These are phyloP conservation scores for Microctonus aethiopoides DNA, from an alignment of 2,888 invertebrate species.

Conservation along the genomic window DNA sequence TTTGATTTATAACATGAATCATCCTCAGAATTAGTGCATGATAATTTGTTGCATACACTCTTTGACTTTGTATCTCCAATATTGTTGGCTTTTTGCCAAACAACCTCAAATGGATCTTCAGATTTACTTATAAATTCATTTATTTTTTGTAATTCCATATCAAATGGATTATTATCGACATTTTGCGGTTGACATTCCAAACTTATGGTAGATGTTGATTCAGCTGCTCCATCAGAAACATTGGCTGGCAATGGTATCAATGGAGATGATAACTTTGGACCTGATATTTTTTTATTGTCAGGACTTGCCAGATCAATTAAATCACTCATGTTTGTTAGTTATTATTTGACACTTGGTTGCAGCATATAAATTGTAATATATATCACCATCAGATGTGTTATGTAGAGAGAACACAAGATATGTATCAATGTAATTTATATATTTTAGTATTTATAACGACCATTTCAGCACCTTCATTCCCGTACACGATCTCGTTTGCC, in stretches of 20 bases:
- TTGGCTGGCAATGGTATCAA: slow-evolving; percentile 51
- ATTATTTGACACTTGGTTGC: background rate
- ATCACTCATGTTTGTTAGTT: slow-evolving; percentile 51
- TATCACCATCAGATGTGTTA: background rate
- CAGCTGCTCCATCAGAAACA: slow-evolving; percentile 10
- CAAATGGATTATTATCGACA: slow-evolving; percentile 61
- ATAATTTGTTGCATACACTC: background rate
- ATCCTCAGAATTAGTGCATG: slow-evolving; percentile 41
- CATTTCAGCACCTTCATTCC: background rate
- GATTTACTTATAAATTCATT: slow-evolving; percentile 56
- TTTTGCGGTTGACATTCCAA: slow-evolving; percentile 47
- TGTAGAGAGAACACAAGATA: background rate
- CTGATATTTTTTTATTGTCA: slow-evolving; percentile 39
- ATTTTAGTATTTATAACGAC: background rate
- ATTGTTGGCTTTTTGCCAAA: slow-evolving; percentile 50
- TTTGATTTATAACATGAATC: slow-evolving; percentile 41
- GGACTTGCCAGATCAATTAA: slow-evolving; percentile 59
- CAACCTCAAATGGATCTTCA: slow-evolving; percentile 61
- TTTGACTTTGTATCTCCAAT: background rate
- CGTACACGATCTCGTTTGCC: background rate
- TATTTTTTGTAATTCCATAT: slow-evolving; percentile 53
- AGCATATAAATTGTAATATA: background rate
- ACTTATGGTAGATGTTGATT: slow-evolving; percentile 1
- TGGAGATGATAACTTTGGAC: slow-evolving; percentile 54
- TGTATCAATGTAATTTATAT: background rate